These are phyloP conservation scores for Lissonota sp. DNA, from an alignment of 2,888 invertebrate genomes.

Conservation along the genomic window DNA sequence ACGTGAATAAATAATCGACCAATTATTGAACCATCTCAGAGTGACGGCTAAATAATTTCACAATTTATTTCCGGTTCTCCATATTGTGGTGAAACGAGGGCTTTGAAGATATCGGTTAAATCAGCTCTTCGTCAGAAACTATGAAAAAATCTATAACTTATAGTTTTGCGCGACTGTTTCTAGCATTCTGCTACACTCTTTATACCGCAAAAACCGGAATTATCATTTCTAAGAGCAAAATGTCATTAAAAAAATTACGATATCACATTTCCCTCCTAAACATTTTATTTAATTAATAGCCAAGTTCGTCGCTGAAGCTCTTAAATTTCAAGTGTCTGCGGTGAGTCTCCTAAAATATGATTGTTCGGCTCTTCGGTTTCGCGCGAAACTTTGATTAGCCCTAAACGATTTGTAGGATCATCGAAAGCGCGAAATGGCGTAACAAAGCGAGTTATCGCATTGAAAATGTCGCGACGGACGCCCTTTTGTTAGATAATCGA, in stretches of 20 bases:
- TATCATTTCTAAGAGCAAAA: no score
- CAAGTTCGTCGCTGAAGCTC: constrained; percentile 10
- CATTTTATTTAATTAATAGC: constrained; percentile 29
- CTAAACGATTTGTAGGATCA: neutral
- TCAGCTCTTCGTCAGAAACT: no score
- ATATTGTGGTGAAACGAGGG: neutral
- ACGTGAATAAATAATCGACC: constrained; percentile 9
- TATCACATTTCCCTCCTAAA: neutral
- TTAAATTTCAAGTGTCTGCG: constrained; percentile 43
- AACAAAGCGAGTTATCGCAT: no score
- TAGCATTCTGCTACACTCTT: no score
- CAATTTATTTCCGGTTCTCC: neutral
- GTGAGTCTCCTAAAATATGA: constrained; percentile 1
- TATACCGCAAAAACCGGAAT: no score
- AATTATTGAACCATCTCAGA: constrained; percentile 2
- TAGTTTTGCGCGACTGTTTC: no score
- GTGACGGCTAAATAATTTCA: constrained; percentile 3
- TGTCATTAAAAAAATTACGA: no score
- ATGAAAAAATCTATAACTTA: no score
- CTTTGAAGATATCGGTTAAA: no score
- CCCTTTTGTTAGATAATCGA: neutral
- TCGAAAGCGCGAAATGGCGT: no score
- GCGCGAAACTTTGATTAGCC: constrained; percentile 16
- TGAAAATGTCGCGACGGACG: no score
- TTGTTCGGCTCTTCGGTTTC: constrained; percentile 18